A percentile compares a stretch with the other conserved stretches of the same genome.
Evolutionary conservation across 1,140 invertebrate genomes (phyloP).

Genomic region (Saccostrea glomerata): DNA sequence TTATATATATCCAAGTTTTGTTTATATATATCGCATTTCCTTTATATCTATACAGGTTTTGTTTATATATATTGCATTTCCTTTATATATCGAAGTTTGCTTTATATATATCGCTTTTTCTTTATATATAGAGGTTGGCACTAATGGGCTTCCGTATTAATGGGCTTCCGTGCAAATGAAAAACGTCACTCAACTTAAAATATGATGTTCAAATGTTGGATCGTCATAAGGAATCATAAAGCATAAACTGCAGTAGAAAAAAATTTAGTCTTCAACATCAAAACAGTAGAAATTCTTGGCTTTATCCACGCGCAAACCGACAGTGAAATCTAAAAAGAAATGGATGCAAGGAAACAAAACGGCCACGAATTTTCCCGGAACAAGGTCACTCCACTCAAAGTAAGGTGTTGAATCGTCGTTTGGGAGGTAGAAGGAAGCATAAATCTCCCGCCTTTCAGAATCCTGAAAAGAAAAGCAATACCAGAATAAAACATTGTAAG

Average conservation of each 20-base stretch:
- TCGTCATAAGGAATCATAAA: not conserved
- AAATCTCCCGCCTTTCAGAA: constrained; percentile 4
- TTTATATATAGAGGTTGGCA: too few species aligned
- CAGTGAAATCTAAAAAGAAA: not conserved
- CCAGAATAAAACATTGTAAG: not conserved
- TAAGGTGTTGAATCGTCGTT: not conserved
- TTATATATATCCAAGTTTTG: too few species aligned
- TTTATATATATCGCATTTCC: too few species aligned
- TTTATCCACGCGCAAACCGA: constrained; percentile 12
- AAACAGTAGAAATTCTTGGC: not conserved
- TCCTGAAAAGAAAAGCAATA: not conserved
- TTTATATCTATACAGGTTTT: too few species aligned
- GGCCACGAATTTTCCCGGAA: constrained; percentile 21
- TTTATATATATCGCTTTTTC: too few species aligned
- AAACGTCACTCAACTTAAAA: not conserved
- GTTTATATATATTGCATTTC: too few species aligned
- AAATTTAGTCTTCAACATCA: not conserved
- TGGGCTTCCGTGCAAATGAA: too few species aligned
- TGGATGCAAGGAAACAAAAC: constrained; percentile 29
- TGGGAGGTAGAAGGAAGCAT: constrained; percentile 11
- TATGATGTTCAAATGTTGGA: not conserved
- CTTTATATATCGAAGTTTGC: too few species aligned
- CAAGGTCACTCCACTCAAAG: constrained; percentile 6
- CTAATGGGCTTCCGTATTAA: too few species aligned
- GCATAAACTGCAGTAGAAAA: not conserved